Evolutionary conservation across 2,888 invertebrate species (phyloP).

Genomic region (Pterostichus niger): DNA sequence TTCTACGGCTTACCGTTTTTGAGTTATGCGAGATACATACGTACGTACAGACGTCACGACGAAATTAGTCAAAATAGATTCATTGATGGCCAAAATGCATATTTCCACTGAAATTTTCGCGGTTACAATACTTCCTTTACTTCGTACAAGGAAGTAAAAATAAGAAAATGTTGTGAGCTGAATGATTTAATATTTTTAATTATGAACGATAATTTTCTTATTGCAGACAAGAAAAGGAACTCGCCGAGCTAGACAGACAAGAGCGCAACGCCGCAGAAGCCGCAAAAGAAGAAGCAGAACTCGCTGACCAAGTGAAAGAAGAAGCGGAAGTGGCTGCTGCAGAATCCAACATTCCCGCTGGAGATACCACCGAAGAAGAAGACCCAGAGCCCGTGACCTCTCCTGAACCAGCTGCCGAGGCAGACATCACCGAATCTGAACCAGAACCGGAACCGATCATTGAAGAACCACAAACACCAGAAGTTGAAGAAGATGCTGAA

Average conservation of each 20-base stretch:
- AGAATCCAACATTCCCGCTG: slow-evolving; percentile 67
- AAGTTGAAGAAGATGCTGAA: slow-evolving; percentile 69
- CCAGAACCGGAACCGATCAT: slow-evolving; percentile 74
- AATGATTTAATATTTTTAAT: too few species aligned
- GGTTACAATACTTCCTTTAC: too few species aligned
- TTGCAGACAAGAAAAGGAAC: slow-evolving; percentile 79
- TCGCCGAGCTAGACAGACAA: slow-evolving; percentile 76
- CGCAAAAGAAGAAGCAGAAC: slow-evolving; percentile 76
- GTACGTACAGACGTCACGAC: too few species aligned
- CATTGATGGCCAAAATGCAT: too few species aligned
- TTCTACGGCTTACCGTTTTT: too few species aligned
- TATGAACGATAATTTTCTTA: too few species aligned
- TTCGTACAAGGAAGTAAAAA: too few species aligned
- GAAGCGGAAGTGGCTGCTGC: slow-evolving; percentile 67
- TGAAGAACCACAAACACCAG: slow-evolving; percentile 78
- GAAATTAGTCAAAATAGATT: too few species aligned
- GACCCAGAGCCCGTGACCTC: slow-evolving; percentile 68
- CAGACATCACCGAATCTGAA: too few species aligned
- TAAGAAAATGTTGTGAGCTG: too few species aligned
- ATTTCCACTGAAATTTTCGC: too few species aligned
- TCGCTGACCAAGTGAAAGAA: slow-evolving; percentile 71
- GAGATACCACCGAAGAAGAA: slow-evolving; percentile 73
- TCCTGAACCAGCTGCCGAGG: slow-evolving; percentile 73
- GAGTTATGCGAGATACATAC: too few species aligned
- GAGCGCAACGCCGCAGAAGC: slow-evolving; percentile 81